Evolutionary conservation across 2,113 vertebrate species (phyloP).

Genomic region (Misgurnus mizolepis): DNA sequence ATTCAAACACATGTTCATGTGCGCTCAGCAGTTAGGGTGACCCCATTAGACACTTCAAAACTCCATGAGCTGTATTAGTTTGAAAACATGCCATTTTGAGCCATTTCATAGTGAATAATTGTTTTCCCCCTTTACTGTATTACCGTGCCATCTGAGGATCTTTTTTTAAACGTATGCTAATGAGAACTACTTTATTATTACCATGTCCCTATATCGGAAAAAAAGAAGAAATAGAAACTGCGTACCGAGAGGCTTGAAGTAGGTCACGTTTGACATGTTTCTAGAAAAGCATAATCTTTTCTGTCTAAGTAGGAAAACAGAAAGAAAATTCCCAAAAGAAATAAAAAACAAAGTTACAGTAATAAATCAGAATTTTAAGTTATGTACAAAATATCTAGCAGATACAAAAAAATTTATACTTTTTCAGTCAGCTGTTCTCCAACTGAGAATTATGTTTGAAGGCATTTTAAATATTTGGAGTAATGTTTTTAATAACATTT

Average conservation of each 20-base stretch:
- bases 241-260: constrained; percentile 9
- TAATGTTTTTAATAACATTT: too few species aligned
- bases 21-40: background rate
- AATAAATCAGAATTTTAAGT: background rate
- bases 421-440: too few species aligned
- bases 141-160: constrained; percentile 5
- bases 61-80: background rate
- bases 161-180: background rate
- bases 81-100: constrained; percentile 21
- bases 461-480: too few species aligned
- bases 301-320: background rate
- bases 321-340: background rate
- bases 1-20: background rate
- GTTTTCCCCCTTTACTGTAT: background rate
- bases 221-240: background rate
- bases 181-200: constrained; percentile 19
- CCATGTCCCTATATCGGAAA: background rate
- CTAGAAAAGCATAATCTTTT: constrained; percentile 9
- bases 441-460: too few species aligned
- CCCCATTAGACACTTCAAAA: constrained; percentile 6
- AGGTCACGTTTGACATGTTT: constrained; percentile 23
- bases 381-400: too few species aligned
- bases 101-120: constrained; percentile 9
- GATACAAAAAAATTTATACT: too few species aligned
- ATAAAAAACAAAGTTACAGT: constrained; percentile 15